These are phyloP conservation scores for Zygaena filipendulae DNA, from an alignment of 2,888 invertebrate species.

Conservation along the genomic window DNA sequence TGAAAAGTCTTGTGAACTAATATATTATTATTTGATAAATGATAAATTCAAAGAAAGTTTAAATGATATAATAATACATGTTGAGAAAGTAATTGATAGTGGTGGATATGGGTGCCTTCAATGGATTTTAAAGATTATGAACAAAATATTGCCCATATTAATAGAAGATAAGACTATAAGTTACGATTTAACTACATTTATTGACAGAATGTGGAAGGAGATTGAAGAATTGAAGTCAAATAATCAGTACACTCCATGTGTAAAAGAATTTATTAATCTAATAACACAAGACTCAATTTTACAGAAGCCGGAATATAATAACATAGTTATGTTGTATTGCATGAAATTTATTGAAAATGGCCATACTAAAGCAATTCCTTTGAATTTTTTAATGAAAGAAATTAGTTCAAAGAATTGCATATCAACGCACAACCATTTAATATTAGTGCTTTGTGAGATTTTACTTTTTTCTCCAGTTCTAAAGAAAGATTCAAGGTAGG, in stretches of 20 bases:
- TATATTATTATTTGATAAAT: conserved; percentile 24
- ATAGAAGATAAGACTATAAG: conserved; percentile 19
- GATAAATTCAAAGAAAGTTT: conserved; percentile 17
- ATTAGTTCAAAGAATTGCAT: conserved; percentile 29
- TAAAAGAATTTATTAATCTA: conserved; percentile 43
- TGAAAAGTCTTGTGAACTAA: conserved; percentile 40
- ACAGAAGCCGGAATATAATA: conserved; percentile 30
- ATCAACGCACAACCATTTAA: no score
- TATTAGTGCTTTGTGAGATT: conserved; percentile 51
- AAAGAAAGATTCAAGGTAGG: conserved; percentile 65
- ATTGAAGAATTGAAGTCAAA: conserved; percentile 56
- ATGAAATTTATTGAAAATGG: conserved; percentile 47
- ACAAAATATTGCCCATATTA: conserved; percentile 28
- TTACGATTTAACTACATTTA: conserved; percentile 32
- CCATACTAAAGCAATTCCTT: conserved; percentile 33
- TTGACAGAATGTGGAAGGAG: conserved; percentile 47
- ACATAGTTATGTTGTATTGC: conserved; percentile 34
- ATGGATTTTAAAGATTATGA: conserved; percentile 44
- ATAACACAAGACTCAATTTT: conserved; percentile 35
- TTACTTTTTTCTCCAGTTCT: conserved; percentile 56
- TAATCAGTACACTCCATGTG: conserved; percentile 44
- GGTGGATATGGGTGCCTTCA: conserved; percentile 57
- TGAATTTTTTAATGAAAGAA: conserved; percentile 35
- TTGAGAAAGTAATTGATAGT: conserved; percentile 42
- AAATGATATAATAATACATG: conserved; percentile 26